phyloP scores from a whole-genome alignment of 2,113 vertebrate genomes.

The Heterotis niloticus region DNA sequence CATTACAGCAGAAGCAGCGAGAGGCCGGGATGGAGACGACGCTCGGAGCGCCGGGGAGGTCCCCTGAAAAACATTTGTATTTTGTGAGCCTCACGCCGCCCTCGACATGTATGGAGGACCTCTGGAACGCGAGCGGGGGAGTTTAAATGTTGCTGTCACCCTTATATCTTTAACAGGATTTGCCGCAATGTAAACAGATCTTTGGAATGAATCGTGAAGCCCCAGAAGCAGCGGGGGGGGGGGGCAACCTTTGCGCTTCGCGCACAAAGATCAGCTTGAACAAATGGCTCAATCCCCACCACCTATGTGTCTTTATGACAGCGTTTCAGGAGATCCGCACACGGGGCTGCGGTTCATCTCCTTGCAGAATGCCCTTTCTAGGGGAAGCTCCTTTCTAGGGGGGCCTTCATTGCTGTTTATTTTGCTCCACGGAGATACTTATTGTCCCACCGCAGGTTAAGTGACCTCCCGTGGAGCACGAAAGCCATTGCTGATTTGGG shows the following conservation, averaged over 20 bases:
- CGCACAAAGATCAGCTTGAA: neutral
- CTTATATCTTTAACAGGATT: neutral
- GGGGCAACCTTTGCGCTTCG: neutral
- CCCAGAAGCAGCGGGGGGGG: too few species aligned
- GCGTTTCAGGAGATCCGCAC: neutral
- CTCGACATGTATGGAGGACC: too few species aligned
- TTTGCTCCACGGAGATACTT: neutral
- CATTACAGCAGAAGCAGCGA: too few species aligned
- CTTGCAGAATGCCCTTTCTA: constrained; percentile 6
- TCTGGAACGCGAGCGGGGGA: too few species aligned
- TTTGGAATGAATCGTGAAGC: neutral
- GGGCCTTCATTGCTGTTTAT: neutral
- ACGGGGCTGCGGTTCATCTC: neutral
- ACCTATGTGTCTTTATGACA: neutral
- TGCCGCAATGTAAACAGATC: neutral
- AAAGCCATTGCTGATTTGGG: too few species aligned
- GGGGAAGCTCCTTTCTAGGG: constrained; percentile 19
- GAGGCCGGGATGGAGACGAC: too few species aligned
- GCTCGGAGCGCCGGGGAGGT: too few species aligned
- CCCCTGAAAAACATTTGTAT: too few species aligned
- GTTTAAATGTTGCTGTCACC: too few species aligned
- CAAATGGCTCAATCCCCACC: neutral
- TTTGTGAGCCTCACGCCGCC: too few species aligned
- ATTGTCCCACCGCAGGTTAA: neutral
- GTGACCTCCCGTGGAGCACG: neutral